Evolutionary conservation across 2,888 invertebrate species (phyloP), one percentile per base, ranked within the genome.

Genomic region (Taphrorychus bicolor): DNA sequence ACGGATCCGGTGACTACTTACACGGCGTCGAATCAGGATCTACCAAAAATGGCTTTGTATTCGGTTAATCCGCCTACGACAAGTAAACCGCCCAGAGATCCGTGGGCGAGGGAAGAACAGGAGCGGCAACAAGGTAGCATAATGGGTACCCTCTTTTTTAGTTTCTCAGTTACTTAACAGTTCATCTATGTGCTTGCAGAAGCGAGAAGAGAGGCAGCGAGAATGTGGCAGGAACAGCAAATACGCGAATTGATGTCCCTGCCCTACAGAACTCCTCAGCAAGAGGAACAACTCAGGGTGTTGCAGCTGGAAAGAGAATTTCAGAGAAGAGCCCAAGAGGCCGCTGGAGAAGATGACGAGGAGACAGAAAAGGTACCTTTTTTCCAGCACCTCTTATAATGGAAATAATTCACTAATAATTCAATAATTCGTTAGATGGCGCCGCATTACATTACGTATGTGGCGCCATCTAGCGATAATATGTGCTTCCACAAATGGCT

Each of bases 31-130:
- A 86, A 89, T 54, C 83, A 88, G 74, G 92, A 92, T 80, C 89
- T 90, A 11, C 91, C 91, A 0, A 89, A 91, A 75, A 90, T 91
- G 76, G 88, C 89, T 22, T 91, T 90, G 79, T 89, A 91, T 82
- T 86, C 88, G 9, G 82, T 85, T 2, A 56, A 66, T 7, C 66
- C 71, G 24, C 67, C 70, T 23, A 53, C 73, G 23, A 61, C 62
- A 14, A 73, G 58, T 23, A 67, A 67, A 48, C 77, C 80, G 82
- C 85, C 79, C 0, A 85, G 89, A 75, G 94, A 93, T 85, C 95
- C 96, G 1, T 97, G 97, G 97, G 94, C 95, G 77, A 86, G 95
- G 21, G 97, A 97, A 84, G 95, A 95, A 81, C 89, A 92, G 75
- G 97, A 97, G 84, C 72, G 86, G 82, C 91, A 91, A 77, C 85